Base-by-base conservation (phyloP, 1,140 invertebrate genomes). In the Latrodectus geometricus region DNA sequence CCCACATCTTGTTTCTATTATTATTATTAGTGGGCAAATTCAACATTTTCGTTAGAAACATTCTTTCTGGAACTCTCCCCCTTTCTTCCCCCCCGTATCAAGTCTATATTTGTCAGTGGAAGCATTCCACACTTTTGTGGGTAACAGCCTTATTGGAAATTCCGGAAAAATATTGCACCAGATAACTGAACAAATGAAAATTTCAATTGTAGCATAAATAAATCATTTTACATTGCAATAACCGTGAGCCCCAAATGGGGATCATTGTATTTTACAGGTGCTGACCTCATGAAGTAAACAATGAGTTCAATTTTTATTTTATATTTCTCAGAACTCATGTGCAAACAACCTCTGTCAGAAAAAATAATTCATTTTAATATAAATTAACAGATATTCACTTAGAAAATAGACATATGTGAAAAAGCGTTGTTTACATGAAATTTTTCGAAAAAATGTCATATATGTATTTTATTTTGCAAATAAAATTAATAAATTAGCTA, bases 191-290 rank as follows among this genome's bases (percentile, higher is more conserved):
- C 73, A 75, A 75, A 75, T 75, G 73, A 75, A 75, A 75, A 75
- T 54, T 75, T 75, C 73, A 75, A 75, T 75, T 75, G 73, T 75
- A 75, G 73, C 73, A 75, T 75, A 75, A 75, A 75, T 75, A 75
- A 75, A 75, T 75, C 73, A 75, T 75, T 75, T 75, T 75, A 75
- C 73, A 75, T 75, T 75, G 73, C 73, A 75, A 75, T 75, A 75
- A 75, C 73, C 73, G 73, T 75, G 73, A 75, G 73, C 73, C 73
- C 73, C 73, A 75, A 75, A 75, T 75, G 73, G 73, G 73, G 73
- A 75, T 75, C 73, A 75, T 75, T 75, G 73, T 75, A 75, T 75
- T 75, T 75, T 75, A 75, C 73, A 75, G 73, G 73, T 75, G 73
- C 73, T 75, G 73, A 75, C 49, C 49, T 48, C 48, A 75, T 75